Evolutionary conservation across 2,888 invertebrate species (phyloP), one percentile per base, ranked within the genome.

Genomic region (Aethes cnicana): DNA sequence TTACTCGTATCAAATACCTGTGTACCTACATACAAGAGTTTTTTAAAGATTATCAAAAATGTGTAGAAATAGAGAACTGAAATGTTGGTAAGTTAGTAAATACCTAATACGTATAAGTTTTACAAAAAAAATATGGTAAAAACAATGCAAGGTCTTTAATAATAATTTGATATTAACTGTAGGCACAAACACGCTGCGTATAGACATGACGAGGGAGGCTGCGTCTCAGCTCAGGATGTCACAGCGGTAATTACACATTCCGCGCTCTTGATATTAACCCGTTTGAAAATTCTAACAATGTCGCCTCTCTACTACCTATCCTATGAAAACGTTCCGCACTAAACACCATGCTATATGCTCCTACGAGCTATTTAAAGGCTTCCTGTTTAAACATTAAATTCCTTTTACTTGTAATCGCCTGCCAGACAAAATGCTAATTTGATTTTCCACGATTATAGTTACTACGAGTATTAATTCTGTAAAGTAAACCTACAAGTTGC

Each of bases 201-300:
- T 37, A 28, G 25, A 28, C 41, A 28, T 33, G 44, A 26, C 16
- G 17, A 28, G 18, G 32, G 37, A 17, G 18, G 26, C 25, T 50
- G 67, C 66, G 63, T 67, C 68, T 66, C 62, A 53, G 18, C 63
- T 60, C 59, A 67, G 74, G 70, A 76, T 77, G 78, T 79, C 78
- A 75, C 70, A 73, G 71, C 75, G 73, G 77, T 85, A 81, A 86
- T 84, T 53, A 47, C 47, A 53, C 53, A 53, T 53, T 53, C 53
- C 53, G 32, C 59, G 39, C 74, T 77, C 72, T 69, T 77, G 72
- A 80, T 81, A 81, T 80, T 78, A 81, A 80, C 79, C 74, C 74
- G 77, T 79, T 77, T 74, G 81, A 83, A 85, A 83, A 84, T 82
- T 77, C 78, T 70, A 83, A 83, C 81, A 79, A 84, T 83, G 82